phyloP scores from a whole-genome alignment of 1,140 invertebrate genomes.

The Pararge aegeria region DNA sequence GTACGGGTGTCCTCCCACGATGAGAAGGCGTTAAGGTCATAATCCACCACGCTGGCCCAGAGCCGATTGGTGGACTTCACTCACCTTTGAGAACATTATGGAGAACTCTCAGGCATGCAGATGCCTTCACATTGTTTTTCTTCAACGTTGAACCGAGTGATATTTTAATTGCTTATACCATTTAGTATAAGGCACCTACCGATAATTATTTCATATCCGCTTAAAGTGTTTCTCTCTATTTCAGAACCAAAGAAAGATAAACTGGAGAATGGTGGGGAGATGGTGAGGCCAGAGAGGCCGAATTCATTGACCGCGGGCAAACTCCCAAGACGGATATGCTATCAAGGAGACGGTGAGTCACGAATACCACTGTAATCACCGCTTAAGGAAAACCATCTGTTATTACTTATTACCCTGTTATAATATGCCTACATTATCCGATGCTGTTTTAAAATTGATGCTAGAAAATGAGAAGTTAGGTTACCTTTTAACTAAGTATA shows the following conservation, averaged over 20 bases:
- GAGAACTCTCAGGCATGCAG: too few species aligned
- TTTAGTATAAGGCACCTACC: too few species aligned
- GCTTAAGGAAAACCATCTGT: constrained; percentile 23
- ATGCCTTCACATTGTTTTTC: too few species aligned
- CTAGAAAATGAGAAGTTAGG: too few species aligned
- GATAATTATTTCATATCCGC: not conserved
- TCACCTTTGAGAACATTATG: too few species aligned
- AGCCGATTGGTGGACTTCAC: too few species aligned
- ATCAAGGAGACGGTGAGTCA: constrained; percentile 86
- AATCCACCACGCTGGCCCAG: too few species aligned
- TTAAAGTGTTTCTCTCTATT: constrained; percentile 50
- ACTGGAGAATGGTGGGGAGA: constrained; percentile 86
- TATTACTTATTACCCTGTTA: not conserved
- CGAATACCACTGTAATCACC: constrained; percentile 15
- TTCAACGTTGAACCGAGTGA: too few species aligned
- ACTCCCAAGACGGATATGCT: constrained; percentile 86
- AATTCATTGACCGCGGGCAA: constrained; percentile 87
- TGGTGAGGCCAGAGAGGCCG: constrained; percentile 83
- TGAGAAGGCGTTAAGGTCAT: too few species aligned
- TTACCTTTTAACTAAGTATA: too few species aligned
- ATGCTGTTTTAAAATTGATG: not conserved
- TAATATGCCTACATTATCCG: not conserved
- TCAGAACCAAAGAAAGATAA: constrained; percentile 94
- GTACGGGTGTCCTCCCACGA: too few species aligned
- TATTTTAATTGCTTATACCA: too few species aligned